phyloP scores from a whole-genome alignment of 2,888 invertebrate species.

The Acrobasis repandana region DNA sequence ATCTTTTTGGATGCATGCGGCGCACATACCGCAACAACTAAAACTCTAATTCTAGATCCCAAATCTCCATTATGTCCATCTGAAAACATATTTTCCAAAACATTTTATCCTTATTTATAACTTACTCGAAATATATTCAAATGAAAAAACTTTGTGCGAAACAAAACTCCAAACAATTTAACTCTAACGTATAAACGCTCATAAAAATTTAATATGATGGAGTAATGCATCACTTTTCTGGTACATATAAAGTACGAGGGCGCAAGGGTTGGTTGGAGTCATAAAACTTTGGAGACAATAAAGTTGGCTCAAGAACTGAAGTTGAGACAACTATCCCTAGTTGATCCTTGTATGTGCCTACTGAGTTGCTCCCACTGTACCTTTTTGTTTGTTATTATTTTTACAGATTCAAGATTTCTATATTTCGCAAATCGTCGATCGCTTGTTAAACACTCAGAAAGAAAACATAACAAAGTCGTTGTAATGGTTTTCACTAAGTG shows the following conservation, averaged over 20 bases:
- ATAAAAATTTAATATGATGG: slow-evolving; percentile 24
- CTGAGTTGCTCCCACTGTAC: neutral
- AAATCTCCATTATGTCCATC: too few relatives aligned
- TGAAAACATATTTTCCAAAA: neutral
- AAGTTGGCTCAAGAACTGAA: slow-evolving; percentile 60
- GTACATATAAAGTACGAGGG: slow-evolving; percentile 37
- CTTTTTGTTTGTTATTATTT: neutral
- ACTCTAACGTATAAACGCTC: slow-evolving; percentile 9
- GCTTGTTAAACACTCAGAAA: too few relatives aligned
- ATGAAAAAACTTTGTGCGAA: slow-evolving; percentile 11
- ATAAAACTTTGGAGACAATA: slow-evolving; percentile 68
- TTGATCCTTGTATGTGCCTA: slow-evolving; percentile 40
- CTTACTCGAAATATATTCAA: slow-evolving; percentile 1
- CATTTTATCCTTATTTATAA: neutral
- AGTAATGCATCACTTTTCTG: slow-evolving; percentile 20
- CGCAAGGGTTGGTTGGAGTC: slow-evolving; percentile 54
- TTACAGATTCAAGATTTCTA: too few relatives aligned
- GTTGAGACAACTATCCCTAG: slow-evolving; percentile 47
- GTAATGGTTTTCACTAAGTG: too few relatives aligned
- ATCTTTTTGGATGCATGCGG: too few relatives aligned
- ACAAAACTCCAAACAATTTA: slow-evolving; percentile 5
- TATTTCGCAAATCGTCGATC: too few relatives aligned
- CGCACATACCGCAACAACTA: too few relatives aligned
- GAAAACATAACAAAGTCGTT: too few relatives aligned
- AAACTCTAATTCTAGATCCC: too few relatives aligned